Base-by-base conservation (phyloP, 2,113 vertebrate genomes). In the Tricholaema leucomelas region DNA sequence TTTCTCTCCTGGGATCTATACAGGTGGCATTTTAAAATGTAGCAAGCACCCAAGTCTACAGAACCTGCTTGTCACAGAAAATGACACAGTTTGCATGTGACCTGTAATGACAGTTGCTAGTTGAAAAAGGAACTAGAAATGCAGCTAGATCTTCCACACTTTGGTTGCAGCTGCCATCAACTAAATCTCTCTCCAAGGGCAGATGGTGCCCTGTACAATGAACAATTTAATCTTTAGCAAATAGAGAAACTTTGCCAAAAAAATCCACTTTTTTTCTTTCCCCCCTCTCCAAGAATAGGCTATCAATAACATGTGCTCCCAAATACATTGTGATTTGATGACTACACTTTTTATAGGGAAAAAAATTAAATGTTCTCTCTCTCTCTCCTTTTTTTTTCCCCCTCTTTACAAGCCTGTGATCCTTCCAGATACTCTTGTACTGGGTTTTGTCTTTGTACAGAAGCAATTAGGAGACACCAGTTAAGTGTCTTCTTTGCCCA, bases 221-320 rank as follows among this genome's bases (percentile, higher is more conserved):
- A 97, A 98, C 97, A 98, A 97, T 97, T 97, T 97, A 97, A 97
- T 97, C 97, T 96, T 97, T 91, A 95, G 96, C 96, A 97, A 97
- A 97, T 95, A 96, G 83, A 95, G 90, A 94, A 97, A 97, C 95
- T 96, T 97, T 97, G 97, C 97, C 97, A 98, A 97, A 96, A 96
- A 97, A 96, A 95, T 91, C 92, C 94, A 95, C 81, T 48, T 78
- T 97, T 91, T 96, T 96, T 94, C 11, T 16, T 10, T 44, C 42
- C 63, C 40, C 6, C 40, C 40, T 15, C 95, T 97, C 95, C 92
- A 91, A 50, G 97, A 97, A 96, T 97, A 97, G 96, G 96, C 97
- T 97, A 97, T 97, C 97, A 97, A 98, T 97, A 97, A 96, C 93
- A 95, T 91, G 95, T 95, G 93, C 96, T 96, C 90, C 92, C 91